A percentile compares a stretch with the other conserved stretches of the same genome.
Evolutionary conservation across 2,113 vertebrate species (phyloP).

Genomic region (Dasyprocta punctata): DNA sequence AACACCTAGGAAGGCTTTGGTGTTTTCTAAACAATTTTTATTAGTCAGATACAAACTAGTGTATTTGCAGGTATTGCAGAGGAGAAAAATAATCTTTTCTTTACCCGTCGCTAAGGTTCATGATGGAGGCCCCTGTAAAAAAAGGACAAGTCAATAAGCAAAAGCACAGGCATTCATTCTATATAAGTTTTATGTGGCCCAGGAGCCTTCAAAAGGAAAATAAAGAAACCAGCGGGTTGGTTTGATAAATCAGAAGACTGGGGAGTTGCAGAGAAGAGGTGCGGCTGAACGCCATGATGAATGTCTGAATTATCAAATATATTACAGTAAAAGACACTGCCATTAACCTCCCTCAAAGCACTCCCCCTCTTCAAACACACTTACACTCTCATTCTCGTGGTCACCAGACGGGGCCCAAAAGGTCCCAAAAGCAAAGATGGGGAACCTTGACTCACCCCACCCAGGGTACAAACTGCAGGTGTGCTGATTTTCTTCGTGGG

Average conservation of each 20-base stretch:
- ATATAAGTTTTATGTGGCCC: background rate
- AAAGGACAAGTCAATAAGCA: background rate
- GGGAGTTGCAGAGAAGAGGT: no score
- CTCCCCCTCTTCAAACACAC: background rate
- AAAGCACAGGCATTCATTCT: background rate
- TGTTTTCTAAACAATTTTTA: slow-evolving; percentile 1
- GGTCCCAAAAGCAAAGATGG: background rate
- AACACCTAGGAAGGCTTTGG: background rate
- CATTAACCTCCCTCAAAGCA: background rate
- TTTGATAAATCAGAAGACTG: background rate
- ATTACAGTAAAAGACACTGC: background rate
- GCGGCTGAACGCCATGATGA: background rate
- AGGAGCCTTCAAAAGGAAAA: background rate
- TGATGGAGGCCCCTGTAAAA: background rate
- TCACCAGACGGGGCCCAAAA: background rate
- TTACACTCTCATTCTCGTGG: background rate
- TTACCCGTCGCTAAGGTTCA: background rate
- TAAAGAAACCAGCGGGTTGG: background rate
- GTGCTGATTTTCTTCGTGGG: background rate
- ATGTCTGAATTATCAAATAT: background rate
- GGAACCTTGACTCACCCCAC: background rate
- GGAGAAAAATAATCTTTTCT: background rate
- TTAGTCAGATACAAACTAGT: background rate
- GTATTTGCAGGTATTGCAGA: background rate
- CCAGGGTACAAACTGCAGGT: background rate